Base-by-base conservation (phyloP, 2,797 vertebrate genomes). In the Enteromius paludinosus region DNA sequence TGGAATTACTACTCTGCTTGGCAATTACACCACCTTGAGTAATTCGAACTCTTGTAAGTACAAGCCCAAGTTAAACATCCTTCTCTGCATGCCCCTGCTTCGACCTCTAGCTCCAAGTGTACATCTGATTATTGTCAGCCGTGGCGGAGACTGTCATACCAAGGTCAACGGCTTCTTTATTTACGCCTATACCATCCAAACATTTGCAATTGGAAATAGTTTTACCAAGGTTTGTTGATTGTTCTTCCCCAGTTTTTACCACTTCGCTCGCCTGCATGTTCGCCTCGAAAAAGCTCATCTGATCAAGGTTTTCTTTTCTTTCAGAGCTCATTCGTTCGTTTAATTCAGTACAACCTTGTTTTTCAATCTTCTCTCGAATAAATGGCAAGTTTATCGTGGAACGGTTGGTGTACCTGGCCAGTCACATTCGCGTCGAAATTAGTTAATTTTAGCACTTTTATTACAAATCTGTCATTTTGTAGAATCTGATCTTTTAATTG, bases 1-100 rank as follows among this genome's bases (percentile, higher is more conserved):
- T 66, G 78, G 77, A 83, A 82, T 81, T 83, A 72, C 74, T 83
- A 41, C 83, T 81, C 35, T 56, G 70, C 45, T 69, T 66, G 82
- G 59, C 84, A 84, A 75, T 87, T 86, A 83, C 80, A 85, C 80
- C 62, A 59, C 47, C 33, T 66, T 25, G 71, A 74, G 84, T 86
- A 88, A 88, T 78, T 43, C 47, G 59, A 85, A 81, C 72, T 84
- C 33, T 81, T 68, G 62, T 83, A 79, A 66, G 59, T 71, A 68
- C 61, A 61, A 49, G 41, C 45, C 35, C 52, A 78, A 79, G 69
- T 83, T 78, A 83, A 72, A 82, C 84, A 78, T 74, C 11, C 70
- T 59, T 73, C 61, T 18, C 64, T 43, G 35, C 62, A 28, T 76
- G 84, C 68, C 56, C 49, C 20, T 11, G 68, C 41, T 64, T 79